These are phyloP conservation scores for Nasonia giraulti DNA, from an alignment of 1,140 invertebrate species.

Conservation along the genomic window DNA sequence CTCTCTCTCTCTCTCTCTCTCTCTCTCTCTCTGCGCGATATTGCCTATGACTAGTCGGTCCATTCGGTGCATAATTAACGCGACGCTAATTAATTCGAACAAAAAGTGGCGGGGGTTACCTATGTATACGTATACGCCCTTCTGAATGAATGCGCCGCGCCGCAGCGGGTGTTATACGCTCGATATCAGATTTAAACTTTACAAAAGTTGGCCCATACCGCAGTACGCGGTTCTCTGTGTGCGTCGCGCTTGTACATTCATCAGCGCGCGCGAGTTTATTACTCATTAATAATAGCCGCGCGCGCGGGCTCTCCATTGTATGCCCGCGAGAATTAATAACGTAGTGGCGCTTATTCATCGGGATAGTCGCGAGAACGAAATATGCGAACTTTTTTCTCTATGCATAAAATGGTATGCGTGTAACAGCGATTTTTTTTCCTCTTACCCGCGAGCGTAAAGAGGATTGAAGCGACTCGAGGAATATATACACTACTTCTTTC, in stretches of 20 bases:
- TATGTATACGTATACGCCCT: neutral
- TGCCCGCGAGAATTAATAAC: neutral
- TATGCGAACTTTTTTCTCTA: no score
- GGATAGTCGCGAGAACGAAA: no score
- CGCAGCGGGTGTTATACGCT: neutral
- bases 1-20: no score
- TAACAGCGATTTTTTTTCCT: no score
- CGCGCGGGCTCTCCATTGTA: neutral
- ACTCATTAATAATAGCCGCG: neutral
- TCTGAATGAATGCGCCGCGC: neutral
- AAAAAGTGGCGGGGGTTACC: neutral
- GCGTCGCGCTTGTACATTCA: neutral
- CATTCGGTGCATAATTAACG: neutral
- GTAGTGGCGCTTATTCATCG: no score
- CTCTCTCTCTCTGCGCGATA: neutral
- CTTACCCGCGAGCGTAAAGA: no score
- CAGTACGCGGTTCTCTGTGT: neutral
- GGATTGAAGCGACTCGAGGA: neutral
- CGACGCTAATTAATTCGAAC: neutral
- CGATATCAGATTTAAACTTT: constrained; percentile 4
- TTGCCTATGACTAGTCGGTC: neutral
- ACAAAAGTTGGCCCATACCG: neutral
- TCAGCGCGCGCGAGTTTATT: neutral
- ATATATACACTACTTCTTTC: neutral
- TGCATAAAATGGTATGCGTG: no score